These are phyloP conservation scores for Scelioninae gen. 2 DNA, from an alignment of 2,888 invertebrate genomes.

Conservation along the genomic window DNA sequence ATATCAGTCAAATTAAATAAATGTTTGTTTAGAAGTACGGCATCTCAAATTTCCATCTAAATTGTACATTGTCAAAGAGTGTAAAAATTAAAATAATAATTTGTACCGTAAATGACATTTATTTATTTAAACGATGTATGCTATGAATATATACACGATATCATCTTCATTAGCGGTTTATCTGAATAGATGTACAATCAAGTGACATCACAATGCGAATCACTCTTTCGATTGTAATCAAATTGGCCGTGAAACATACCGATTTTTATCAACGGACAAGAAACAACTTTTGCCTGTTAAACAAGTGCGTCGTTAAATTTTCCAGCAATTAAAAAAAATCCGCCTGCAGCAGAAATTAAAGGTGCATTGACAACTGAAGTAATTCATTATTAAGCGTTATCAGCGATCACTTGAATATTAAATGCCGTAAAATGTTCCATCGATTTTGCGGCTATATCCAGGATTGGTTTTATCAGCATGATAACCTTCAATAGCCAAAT, in stretches of 20 bases:
- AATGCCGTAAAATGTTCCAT: constrained; percentile 76
- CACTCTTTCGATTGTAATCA: constrained; percentile 25
- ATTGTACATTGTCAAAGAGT: no score
- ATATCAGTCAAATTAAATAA: no score
- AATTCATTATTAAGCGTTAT: constrained; percentile 13
- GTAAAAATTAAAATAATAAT: no score
- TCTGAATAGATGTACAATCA: constrained; percentile 62
- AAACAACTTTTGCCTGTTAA: constrained; percentile 26
- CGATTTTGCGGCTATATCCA: constrained; percentile 86
- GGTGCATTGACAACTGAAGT: neutral
- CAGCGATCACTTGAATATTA: constrained; percentile 57
- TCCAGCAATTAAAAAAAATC: constrained; percentile 18
- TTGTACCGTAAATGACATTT: no score
- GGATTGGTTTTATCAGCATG: constrained; percentile 88
- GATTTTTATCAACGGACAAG: constrained; percentile 32
- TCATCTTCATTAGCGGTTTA: constrained; percentile 64
- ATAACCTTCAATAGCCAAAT: constrained; percentile 87
- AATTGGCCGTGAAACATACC: constrained; percentile 14
- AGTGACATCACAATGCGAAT: constrained; percentile 22
- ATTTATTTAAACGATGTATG: neutral
- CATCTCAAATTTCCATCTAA: no score
- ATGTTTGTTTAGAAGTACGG: no score
- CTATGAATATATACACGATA: constrained; percentile 53
- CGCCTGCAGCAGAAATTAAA: constrained; percentile 9
- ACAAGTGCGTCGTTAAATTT: constrained; percentile 33